phyloP scores from a whole-genome alignment of 2,888 invertebrate genomes.

The Nomada ferruginata region DNA sequence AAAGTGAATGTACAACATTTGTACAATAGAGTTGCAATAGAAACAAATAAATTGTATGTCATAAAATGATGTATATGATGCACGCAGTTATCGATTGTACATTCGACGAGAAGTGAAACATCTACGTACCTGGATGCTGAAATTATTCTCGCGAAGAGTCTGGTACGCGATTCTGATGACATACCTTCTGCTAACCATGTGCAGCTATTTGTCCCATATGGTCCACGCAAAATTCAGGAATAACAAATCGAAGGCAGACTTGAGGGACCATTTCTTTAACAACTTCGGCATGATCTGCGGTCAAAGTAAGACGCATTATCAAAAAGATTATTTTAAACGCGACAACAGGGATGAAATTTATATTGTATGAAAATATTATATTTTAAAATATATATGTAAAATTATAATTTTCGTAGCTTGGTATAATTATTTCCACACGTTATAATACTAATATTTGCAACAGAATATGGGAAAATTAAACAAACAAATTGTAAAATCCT shows the following conservation, averaged over 20 bases:
- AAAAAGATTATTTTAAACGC: neutral
- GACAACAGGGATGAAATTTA: neutral
- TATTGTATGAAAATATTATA: neutral
- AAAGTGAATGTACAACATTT: too few relatives aligned
- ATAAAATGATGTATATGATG: neutral
- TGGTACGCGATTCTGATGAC: slow-evolving; percentile 58
- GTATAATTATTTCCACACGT: neutral
- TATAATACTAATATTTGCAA: neutral
- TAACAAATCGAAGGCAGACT: neutral
- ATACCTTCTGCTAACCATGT: slow-evolving; percentile 52
- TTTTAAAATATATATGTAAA: too few relatives aligned
- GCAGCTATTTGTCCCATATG: slow-evolving; percentile 51
- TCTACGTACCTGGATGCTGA: slow-evolving; percentile 65
- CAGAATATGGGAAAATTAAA: neutral
- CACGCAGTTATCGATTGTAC: slow-evolving; percentile 50
- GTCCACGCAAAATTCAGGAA: neutral
- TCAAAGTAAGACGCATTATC: slow-evolving; percentile 58
- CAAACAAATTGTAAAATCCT: neutral
- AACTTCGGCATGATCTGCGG: slow-evolving; percentile 65
- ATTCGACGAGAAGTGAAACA: slow-evolving; percentile 31
- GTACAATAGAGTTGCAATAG: too few relatives aligned
- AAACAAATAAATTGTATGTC: neutral
- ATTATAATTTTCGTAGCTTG: too few relatives aligned
- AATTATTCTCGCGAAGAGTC: slow-evolving; percentile 62
- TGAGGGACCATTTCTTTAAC: slow-evolving; percentile 66